Evolutionary conservation across 1,140 invertebrate genomes (phyloP), one percentile per base, ranked within the genome.

Genomic region (Ptiloglossa arizonensis): DNA sequence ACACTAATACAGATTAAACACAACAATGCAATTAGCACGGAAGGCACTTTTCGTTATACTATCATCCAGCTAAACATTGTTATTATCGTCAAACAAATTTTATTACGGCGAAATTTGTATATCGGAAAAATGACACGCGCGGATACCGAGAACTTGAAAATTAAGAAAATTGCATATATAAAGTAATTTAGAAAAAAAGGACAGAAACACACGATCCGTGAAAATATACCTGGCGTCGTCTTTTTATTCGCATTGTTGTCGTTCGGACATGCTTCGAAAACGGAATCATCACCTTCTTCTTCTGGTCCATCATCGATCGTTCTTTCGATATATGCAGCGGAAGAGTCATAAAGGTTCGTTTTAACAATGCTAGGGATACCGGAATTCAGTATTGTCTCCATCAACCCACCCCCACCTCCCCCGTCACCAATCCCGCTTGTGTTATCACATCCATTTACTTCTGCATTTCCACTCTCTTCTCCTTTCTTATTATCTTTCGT

Each of bases 241-340:
- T 83, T 75, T 22, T 56, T 82, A 71, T 67, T 82, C 44, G 80
- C 69, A 24, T 86, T 81, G 32, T 77, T 82, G 32, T 68, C 82
- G 22, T 81, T 77, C 60, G 83, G 79, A 64, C 70, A 86, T 0
- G 80, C 81, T 72, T 93, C 92, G 52, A 92, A 93, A 52, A 92
- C 90, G 13, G 90, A 92, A 62, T 93, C 92, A 41, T 92, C 90
- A 6, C 88, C 92, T 22, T 93, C 91, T 9, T 92, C 91, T 9
- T 92, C 89, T 0, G 90, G 88, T 5, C 87, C 87, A 32, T 89
- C 89, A 57, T 87, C 87, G 52, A 91, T 86, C 15, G 87, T 92
- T 54, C 88, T 86, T 60, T 91, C 89, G 22, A 90, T 90, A 54
- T 90, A 91, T 13, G 81, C 89, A 57, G 85, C 87, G 48, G 85